Evolutionary conservation across 1,140 invertebrate genomes (phyloP).

Genomic region (Brevipalpus yothersi): DNA sequence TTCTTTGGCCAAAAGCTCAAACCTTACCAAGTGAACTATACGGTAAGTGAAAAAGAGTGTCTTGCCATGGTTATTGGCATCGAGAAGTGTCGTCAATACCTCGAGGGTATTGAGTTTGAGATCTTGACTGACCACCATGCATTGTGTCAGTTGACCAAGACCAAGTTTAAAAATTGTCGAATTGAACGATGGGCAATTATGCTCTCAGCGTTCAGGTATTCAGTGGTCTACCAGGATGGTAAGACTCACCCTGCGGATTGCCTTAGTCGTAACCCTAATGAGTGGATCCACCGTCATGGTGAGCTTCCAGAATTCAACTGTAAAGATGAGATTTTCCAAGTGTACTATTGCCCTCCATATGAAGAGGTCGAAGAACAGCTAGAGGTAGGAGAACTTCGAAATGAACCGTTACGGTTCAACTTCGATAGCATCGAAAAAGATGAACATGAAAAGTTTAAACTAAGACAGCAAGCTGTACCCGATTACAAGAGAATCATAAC

Average conservation of each 20-base stretch:
- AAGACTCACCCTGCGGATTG: not conserved
- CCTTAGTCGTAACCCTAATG: not conserved
- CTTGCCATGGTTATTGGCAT: not conserved
- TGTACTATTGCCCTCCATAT: not conserved
- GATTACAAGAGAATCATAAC: not conserved
- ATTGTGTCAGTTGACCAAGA: not conserved
- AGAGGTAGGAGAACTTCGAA: not conserved
- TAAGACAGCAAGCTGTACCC: not conserved
- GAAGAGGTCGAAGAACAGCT: not conserved
- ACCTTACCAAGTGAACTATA: not conserved
- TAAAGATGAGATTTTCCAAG: not conserved
- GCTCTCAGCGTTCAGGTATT: not conserved
- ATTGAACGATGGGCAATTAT: not conserved
- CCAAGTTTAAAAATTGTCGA: not conserved
- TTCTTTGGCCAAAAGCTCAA: not conserved
- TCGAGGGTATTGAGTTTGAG: not conserved
- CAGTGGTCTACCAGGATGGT: not conserved
- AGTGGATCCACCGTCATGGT: not conserved
- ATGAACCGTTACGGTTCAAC: not conserved
- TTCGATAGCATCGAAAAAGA: not conserved
- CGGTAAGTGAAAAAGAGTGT: not conserved
- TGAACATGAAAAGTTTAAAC: not conserved
- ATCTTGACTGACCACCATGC: not conserved
- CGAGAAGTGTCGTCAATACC: not conserved
- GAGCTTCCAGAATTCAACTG: not conserved